phyloP scores from a whole-genome alignment of 2,797 vertebrate species.

The Enteromius trimaculatus region DNA sequence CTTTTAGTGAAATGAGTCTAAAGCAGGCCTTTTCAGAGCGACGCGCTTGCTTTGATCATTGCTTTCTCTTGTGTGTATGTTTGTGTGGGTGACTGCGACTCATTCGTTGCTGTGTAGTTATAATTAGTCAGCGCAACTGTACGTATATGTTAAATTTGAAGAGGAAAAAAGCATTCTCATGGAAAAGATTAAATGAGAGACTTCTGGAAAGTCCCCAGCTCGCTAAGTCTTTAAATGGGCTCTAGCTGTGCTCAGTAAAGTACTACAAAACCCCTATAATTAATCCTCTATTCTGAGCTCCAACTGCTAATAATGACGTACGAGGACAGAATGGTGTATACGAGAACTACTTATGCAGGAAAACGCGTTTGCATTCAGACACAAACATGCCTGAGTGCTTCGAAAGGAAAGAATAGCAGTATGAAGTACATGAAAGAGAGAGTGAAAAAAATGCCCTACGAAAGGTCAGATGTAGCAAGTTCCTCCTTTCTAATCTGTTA shows the following conservation, averaged over 20 bases:
- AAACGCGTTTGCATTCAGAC: slow-evolving; percentile 7
- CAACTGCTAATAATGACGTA: slow-evolving; percentile 49
- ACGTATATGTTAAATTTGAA: slow-evolving; percentile 60
- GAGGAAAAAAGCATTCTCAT: slow-evolving; percentile 58
- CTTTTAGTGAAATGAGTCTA: slow-evolving; percentile 70
- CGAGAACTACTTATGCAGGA: slow-evolving; percentile 16
- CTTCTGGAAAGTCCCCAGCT: slow-evolving; percentile 60
- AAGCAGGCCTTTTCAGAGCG: slow-evolving; percentile 64
- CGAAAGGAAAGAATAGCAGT: background rate
- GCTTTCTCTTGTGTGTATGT: slow-evolving; percentile 50
- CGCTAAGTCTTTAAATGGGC: slow-evolving; percentile 55
- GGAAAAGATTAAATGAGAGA: slow-evolving; percentile 65
- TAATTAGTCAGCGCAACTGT: slow-evolving; percentile 59
- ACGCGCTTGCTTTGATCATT: slow-evolving; percentile 64
- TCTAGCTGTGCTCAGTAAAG: slow-evolving; percentile 53
- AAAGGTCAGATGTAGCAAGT: slow-evolving; percentile 43
- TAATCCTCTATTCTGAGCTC: slow-evolving; percentile 57
- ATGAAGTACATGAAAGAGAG: background rate
- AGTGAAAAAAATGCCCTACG: slow-evolving; percentile 26
- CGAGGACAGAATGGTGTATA: slow-evolving; percentile 12
- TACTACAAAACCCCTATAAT: slow-evolving; percentile 54
- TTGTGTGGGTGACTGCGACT: slow-evolving; percentile 56
- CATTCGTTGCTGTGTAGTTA: slow-evolving; percentile 59
- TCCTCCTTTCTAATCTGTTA: slow-evolving; percentile 61
- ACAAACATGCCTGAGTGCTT: background rate